Evolutionary conservation across 1,140 invertebrate species (phyloP).

Genomic region (Aphelenchoides fujianensis): DNA sequence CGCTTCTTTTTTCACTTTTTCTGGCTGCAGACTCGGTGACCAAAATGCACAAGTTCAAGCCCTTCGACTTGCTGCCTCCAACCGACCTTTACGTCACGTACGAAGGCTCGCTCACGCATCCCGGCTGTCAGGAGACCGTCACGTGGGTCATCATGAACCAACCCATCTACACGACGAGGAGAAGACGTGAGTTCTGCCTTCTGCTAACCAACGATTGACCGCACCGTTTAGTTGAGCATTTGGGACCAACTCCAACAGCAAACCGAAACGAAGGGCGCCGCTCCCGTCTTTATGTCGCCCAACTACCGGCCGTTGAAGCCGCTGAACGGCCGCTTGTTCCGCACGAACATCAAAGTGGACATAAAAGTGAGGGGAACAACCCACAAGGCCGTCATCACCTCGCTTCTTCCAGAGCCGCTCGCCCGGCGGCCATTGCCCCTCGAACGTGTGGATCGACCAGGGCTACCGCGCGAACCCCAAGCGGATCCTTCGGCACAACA

Average conservation of each 20-base stretch:
- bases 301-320: slow-evolving; percentile 85
- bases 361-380: slow-evolving; percentile 63
- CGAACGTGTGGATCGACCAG: slow-evolving; percentile 56
- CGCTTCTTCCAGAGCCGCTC: slow-evolving; percentile 25
- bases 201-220: not conserved
- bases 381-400: slow-evolving; percentile 10
- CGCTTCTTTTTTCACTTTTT: slow-evolving; percentile 10
- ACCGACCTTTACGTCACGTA: slow-evolving; percentile 92
- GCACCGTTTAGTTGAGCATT: slow-evolving; percentile 11
- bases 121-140: slow-evolving; percentile 68
- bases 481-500: not conserved
- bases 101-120: slow-evolving; percentile 89
- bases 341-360: slow-evolving; percentile 93
- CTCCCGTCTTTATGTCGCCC: slow-evolving; percentile 80
- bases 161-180: slow-evolving; percentile 75
- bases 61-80: slow-evolving; percentile 75
- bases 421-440: slow-evolving; percentile 38
- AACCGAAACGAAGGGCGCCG: slow-evolving; percentile 76
- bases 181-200: slow-evolving; percentile 52
- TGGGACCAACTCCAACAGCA: slow-evolving; percentile 71
- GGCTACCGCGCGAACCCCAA: slow-evolving; percentile 55
- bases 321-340: slow-evolving; percentile 81
- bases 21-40: slow-evolving; percentile 40
- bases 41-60: slow-evolving; percentile 43
- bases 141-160: slow-evolving; percentile 94